Evolutionary conservation across 2,888 invertebrate species (phyloP), one percentile per base, ranked within the genome.

Genomic region (Philonicus albiceps): DNA sequence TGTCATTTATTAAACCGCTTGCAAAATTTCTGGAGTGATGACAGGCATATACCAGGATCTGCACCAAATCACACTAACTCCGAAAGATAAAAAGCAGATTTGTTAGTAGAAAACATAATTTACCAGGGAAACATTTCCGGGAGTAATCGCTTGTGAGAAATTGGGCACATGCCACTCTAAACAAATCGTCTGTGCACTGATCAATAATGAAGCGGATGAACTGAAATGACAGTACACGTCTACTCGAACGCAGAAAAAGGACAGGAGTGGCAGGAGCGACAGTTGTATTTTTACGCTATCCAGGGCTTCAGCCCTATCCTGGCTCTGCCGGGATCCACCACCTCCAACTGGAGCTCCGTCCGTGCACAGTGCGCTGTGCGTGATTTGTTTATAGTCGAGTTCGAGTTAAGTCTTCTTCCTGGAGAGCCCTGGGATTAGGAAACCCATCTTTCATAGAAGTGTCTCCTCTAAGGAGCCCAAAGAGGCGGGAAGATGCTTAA

Each of bases 381-480:
- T 73, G 84, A 84, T 84, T 84, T 84, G 84, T 84, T 84, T 84
- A 84, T 84, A 73, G 72, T 49, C 73, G 84, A 84, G 37, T 83
- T 83, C 40, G 31, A 83, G 43, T 73, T 73, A 84, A 84, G 55
- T 73, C 27, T 40, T 16, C 73, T 37, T 43, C 73, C 40, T n/a
- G 37, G 22, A 19, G 73, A 84, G 73, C 37, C 73, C 49, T 55
- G 34, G 81, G 64, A 81, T 81, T 81, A 81, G 64, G 81, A 64
- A 78, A 81, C 81, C 34, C 22, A 81, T 81, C 31, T 81, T 34
- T 81, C 55, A 81, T 30, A 81, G 81, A 81, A 55, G 81, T 64
- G 31, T 30, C 80, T 53, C 31, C n/a, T 31, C n/a, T 19, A 8
- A 27, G 30, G 31, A 81, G 43, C 22, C 81, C n/a, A 31, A 27